Conservation (phyloP, 2,888 invertebrate species). For the Trachelus tabidus region DNA sequence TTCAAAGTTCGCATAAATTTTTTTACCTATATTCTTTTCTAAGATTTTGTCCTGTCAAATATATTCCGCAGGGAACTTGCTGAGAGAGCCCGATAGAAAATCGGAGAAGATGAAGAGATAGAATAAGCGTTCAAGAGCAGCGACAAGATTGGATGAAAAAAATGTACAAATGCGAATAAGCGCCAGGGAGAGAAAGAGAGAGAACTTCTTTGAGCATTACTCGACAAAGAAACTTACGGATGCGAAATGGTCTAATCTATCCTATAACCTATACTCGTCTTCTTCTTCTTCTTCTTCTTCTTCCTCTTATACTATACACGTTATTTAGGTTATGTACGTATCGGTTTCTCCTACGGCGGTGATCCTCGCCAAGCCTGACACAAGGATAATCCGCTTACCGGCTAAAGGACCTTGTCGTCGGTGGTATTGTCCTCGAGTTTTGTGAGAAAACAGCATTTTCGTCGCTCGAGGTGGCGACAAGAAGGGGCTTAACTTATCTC, state of each 20-base stretch:
- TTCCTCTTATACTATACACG: neutral
- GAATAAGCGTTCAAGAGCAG: neutral
- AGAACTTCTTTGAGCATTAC: neutral
- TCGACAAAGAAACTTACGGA: neutral
- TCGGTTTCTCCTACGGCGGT: constrained; percentile 44
- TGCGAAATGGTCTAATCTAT: neutral
- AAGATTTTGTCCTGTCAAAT: neutral
- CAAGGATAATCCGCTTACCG: constrained; percentile 58
- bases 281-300: no score
- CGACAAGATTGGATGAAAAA: neutral
- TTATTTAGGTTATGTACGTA: constrained; percentile 33
- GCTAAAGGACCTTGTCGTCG: constrained; percentile 37
- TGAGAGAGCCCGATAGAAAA: neutral
- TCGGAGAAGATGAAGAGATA: neutral
- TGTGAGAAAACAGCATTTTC: constrained; percentile 66
- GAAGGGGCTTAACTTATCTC: constrained; percentile 63
- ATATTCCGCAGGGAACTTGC: neutral
- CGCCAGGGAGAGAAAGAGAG: neutral
- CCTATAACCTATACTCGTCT: neutral
- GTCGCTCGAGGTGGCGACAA: constrained; percentile 65
- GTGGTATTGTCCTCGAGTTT: constrained; percentile 59
- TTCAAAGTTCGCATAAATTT: no score
- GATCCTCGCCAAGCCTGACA: constrained; percentile 12
- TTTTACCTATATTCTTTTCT: neutral
- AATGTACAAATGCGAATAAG: neutral